Evolutionary conservation across 2,888 invertebrate genomes (phyloP).

Genomic region (Dicyrtomina minuta): DNA sequence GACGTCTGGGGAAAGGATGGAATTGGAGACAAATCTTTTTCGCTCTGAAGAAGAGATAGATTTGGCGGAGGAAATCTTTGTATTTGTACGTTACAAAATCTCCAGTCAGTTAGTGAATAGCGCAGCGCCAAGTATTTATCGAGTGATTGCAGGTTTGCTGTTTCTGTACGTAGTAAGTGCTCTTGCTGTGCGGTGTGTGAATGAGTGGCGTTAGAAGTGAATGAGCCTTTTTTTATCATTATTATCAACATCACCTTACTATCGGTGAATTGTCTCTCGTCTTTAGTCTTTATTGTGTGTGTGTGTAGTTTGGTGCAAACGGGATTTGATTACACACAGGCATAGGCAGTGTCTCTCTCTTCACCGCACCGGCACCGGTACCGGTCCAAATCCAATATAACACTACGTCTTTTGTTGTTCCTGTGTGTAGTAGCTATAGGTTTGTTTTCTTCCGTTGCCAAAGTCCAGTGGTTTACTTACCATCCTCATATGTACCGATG

Average conservation of each 20-base stretch:
- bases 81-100: not conserved
- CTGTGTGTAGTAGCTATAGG: not conserved
- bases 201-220: not conserved
- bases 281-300: constrained; percentile 9
- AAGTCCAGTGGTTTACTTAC: constrained; percentile 3
- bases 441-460: not conserved
- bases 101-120: not conserved
- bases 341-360: no score
- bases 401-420: constrained; percentile 11
- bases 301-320: constrained; percentile 22
- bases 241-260: no score
- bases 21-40: not conserved
- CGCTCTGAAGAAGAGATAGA: not conserved
- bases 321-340: constrained; percentile 26
- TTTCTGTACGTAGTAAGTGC: not conserved
- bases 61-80: not conserved
- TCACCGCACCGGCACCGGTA: constrained; percentile 8
- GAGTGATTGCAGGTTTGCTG: constrained; percentile 18
- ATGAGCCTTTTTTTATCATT: constrained; percentile 16
- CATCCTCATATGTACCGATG: no score
- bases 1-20: not conserved
- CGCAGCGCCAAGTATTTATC: not conserved
- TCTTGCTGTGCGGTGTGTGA: not conserved
- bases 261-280: constrained; percentile 27
- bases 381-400: constrained; percentile 19